These are phyloP conservation scores for Heliothis peltigera DNA, from an alignment of 2,888 invertebrate species.

Conservation along the genomic window DNA sequence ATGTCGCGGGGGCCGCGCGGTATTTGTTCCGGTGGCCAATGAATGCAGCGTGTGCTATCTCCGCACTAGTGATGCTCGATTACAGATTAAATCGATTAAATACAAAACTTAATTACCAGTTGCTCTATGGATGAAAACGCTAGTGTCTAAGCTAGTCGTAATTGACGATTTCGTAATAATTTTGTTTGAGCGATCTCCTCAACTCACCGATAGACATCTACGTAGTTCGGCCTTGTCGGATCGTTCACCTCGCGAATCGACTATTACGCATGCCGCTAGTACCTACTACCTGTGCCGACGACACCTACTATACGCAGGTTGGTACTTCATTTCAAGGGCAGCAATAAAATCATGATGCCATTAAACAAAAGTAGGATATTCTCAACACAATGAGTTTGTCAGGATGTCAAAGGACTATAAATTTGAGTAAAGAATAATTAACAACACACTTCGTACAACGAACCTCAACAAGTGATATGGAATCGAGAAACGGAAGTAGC, in stretches of 20 bases:
- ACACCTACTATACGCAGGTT: slow-evolving; percentile 70
- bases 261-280: slow-evolving; percentile 46
- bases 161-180: slow-evolving; percentile 26
- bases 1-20: slow-evolving; percentile 36
- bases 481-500: slow-evolving; percentile 53
- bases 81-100: slow-evolving; percentile 52
- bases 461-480: slow-evolving; percentile 34
- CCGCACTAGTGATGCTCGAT: slow-evolving; percentile 37
- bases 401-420: not conserved
- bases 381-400: not conserved
- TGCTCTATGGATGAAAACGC: slow-evolving; percentile 31
- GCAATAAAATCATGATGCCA: slow-evolving; percentile 76
- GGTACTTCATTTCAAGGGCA: slow-evolving; percentile 82
- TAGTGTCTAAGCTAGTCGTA: slow-evolving; percentile 19
- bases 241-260: slow-evolving; percentile 84
- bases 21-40: slow-evolving; percentile 67
- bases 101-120: slow-evolving; percentile 44
- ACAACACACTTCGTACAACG: slow-evolving; percentile 12
- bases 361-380: slow-evolving; percentile 36
- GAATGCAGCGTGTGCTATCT: slow-evolving; percentile 53
- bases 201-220: slow-evolving; percentile 47
- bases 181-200: slow-evolving; percentile 48
- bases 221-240: slow-evolving; percentile 82
- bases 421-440: slow-evolving; percentile 20
- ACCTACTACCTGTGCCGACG: slow-evolving; percentile 67